Percentiles rank a stretch among this genome's conserved stretches.
Evolutionary conservation across 1,140 invertebrate genomes (phyloP).

Genomic region (Aphelenchoides avenae): DNA sequence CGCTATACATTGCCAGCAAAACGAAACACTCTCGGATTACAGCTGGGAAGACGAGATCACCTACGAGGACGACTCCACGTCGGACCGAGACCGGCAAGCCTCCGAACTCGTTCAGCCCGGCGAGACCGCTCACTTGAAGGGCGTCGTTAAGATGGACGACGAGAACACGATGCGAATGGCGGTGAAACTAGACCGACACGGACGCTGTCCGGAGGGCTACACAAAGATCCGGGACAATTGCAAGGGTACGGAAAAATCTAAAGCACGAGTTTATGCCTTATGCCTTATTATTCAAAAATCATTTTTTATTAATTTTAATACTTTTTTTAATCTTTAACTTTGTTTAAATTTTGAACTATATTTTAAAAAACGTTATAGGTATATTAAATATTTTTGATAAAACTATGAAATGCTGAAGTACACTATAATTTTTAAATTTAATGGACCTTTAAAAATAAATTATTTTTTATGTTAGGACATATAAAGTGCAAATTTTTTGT

Average conservation of each 20-base stretch:
- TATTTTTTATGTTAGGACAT: neutral
- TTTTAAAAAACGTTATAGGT: too few relatives aligned
- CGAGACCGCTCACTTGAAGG: conserved; percentile 22
- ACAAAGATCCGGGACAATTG: conserved; percentile 29
- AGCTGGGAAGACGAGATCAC: conserved; percentile 28
- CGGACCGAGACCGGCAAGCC: neutral
- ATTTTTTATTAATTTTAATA: neutral
- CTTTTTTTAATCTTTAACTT: neutral
- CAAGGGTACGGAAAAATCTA: too few relatives aligned
- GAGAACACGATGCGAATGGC: conserved; percentile 18
- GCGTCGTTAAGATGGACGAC: conserved; percentile 9
- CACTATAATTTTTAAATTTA: too few relatives aligned
- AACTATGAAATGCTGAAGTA: too few relatives aligned
- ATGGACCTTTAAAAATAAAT: neutral
- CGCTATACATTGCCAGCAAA: too few relatives aligned
- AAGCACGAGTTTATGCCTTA: too few relatives aligned
- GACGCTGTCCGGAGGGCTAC: conserved; percentile 34
- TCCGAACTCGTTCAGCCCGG: conserved; percentile 9
- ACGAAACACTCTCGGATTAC: too few relatives aligned
- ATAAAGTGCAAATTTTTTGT: too few relatives aligned
- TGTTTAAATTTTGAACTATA: too few relatives aligned
- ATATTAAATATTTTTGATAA: too few relatives aligned
- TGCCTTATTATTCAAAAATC: too few relatives aligned
- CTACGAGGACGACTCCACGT: conserved; percentile 15
- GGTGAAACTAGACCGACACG: conserved; percentile 17